Evolutionary conservation across 2,888 invertebrate species (phyloP), one percentile per base, ranked within the genome.

Genomic region (Erebia palarica): DNA sequence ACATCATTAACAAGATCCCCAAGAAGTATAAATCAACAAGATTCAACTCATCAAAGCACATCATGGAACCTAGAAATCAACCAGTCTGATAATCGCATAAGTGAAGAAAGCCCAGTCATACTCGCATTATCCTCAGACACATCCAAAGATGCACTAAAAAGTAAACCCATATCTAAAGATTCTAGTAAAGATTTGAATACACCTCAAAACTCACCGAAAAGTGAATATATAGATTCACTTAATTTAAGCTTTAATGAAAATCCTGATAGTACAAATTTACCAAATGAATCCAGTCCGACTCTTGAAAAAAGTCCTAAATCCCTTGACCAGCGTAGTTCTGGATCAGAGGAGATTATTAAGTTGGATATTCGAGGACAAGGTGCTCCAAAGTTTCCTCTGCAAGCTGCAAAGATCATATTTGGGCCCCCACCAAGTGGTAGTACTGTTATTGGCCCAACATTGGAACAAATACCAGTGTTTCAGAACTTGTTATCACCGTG

Each of bases 291-390:
- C 44, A 82, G 79, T 73, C 78, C 80, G 65, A 82, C 81, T 42
- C 47, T 73, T 67, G 77, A 79, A 36, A 76, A 79, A 65, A 76
- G 74, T 70, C 77, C 78, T 51, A 80, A 82, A 64, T 85, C 83
- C 3, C 76, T 78, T 0, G 81, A 82, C 10, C 86, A 82, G 76
- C 75, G 77, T 10, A 88, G 86, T 77, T 89, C 91, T 63, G 87
- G 82, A 0, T 94, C 94, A 49, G 93, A 94, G 74, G 93, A 94
- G 76, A 90, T 94, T 9, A 93, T 94, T 66, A 93, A 92, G 73
- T 75, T 94, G 71, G 94, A 94, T 78, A 93, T 94, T 53, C 82
- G 94, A 81, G 94, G 94, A 1, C 86, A 88, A 75, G 90, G 85
- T 49, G 86, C 81, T 44, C 89, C 88, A 10, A 92, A 88, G 77